Percentiles rank a stretch among this genome's conserved stretches.
Evolutionary conservation across 2,113 vertebrate genomes (phyloP).

Genomic region (Antechinus flavipes): DNA sequence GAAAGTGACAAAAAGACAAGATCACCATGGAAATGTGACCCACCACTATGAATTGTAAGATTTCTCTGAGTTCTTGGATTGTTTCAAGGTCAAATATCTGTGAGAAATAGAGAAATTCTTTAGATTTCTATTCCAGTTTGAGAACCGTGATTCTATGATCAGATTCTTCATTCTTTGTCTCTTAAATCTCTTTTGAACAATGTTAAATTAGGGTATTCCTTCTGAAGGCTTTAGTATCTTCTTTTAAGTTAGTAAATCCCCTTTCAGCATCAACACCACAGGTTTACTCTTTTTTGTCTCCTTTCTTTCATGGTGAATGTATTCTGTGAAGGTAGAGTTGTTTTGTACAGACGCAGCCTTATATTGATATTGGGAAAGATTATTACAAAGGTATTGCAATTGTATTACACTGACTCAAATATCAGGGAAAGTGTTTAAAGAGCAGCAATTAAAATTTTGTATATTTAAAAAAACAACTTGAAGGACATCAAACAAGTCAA

Average conservation of each 20-base stretch:
- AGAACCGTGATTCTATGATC: neutral
- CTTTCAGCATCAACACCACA: neutral
- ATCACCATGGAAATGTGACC: neutral
- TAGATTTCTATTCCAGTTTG: neutral
- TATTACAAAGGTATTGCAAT: slow-evolving; percentile 60
- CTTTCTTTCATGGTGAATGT: neutral
- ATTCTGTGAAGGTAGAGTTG: neutral
- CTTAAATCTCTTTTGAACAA: neutral
- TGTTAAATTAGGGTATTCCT: neutral
- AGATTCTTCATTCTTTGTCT: neutral
- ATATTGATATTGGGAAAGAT: slow-evolving; percentile 61
- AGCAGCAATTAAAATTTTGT: neutral
- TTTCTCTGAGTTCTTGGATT: neutral
- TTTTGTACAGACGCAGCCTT: neutral
- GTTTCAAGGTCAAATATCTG: neutral
- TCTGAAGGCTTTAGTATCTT: neutral
- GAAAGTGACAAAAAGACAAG: neutral
- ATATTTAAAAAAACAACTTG: slow-evolving; percentile 61
- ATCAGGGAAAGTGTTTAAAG: slow-evolving; percentile 22
- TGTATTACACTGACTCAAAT: slow-evolving; percentile 48
- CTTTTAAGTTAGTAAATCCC: neutral
- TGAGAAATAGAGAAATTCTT: neutral
- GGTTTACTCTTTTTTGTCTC: neutral
- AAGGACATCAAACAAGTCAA: slow-evolving; percentile 66
- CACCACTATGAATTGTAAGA: neutral